phyloP scores from a whole-genome alignment of 2,113 vertebrate genomes.

The Datnioides undecimradiatus region DNA sequence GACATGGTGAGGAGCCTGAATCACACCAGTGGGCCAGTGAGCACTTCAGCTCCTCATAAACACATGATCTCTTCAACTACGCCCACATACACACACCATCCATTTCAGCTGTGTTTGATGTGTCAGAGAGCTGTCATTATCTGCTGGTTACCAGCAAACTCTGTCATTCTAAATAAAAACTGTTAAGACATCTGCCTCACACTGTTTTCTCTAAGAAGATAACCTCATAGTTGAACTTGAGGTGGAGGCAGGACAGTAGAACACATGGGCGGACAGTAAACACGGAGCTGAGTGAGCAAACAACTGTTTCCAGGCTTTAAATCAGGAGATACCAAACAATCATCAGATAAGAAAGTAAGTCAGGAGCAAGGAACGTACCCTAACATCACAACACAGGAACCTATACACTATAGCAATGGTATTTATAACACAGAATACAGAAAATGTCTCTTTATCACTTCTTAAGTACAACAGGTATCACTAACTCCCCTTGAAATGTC shows the following conservation, averaged over 20 bases:
- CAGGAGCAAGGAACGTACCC: not conserved
- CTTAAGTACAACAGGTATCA: not conserved
- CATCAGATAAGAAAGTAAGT: not conserved
- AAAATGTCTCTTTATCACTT: too few species aligned
- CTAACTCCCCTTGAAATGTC: not conserved
- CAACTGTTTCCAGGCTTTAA: too few species aligned
- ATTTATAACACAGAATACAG: not conserved
- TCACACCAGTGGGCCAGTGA: conserved; percentile 42
- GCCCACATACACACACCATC: conserved; percentile 16
- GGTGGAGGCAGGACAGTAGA: not conserved
- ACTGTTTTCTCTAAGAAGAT: not conserved
- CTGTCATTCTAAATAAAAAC: not conserved
- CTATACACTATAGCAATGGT: not conserved
- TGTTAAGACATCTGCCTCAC: not conserved
- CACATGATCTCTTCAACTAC: conserved; percentile 47
- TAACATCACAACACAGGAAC: not conserved
- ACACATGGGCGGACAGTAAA: not conserved
- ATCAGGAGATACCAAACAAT: not conserved
- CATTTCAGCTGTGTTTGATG: conserved; percentile 12
- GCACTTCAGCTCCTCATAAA: conserved; percentile 33
- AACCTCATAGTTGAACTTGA: not conserved
- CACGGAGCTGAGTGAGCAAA: not conserved
- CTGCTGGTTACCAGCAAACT: conserved; percentile 2
- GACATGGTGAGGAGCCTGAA: conserved; percentile 32
- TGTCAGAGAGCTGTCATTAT: conserved; percentile 35